Base-by-base conservation (phyloP, 23 tunicate genomes). In the Halocynthia roretzi region DNA sequence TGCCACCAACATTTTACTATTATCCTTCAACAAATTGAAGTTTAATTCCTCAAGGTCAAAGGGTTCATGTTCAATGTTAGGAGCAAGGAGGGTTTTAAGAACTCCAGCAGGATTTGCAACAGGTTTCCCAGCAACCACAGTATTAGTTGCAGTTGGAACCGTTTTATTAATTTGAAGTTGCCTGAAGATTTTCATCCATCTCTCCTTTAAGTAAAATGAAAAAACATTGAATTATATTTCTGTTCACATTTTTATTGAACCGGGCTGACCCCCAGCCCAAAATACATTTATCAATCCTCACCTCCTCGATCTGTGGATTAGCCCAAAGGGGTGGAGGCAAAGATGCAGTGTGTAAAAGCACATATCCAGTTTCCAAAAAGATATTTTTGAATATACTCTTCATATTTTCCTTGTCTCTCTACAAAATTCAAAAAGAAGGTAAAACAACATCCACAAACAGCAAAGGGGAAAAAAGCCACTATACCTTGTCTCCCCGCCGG, bases 321-420 rank as follows among this genome's bases (percentile, higher is more conserved):
- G 96, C 96, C 96, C 96, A 89, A 31, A 67, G 79, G 40, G 61
- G 21, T 70, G 87, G 58, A 6, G 96, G 88, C 50, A 89, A 66
- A 7, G 83, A 14, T 17, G 55, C 76, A 53, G 71, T 50, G 78
- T 75, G 82, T 15, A 89, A 52, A 17, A 89, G 88, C 17, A 87
- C 84, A 62, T 73, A 89, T 23, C 79, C 96, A 64, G 96, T 80
- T 75, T 84, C 88, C 88, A 89, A 71, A 31, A 89, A 83, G 48
- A 75, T 82, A 10, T 84, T 54, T 69, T 80, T 80, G 51, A 89
- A 89, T 0, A 70, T 57, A 10, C 50, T 66, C 63, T 75, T 84
- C 85, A 84, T 53, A 61, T 50, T 77, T 49, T 78, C 85, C 53
- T 84, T 74, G 56, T 89, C 96, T 75, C 86, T 88, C 95, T 88